Conservation (phyloP, 2,888 invertebrate species). For the Chaetogeoica ovagalla region DNA sequence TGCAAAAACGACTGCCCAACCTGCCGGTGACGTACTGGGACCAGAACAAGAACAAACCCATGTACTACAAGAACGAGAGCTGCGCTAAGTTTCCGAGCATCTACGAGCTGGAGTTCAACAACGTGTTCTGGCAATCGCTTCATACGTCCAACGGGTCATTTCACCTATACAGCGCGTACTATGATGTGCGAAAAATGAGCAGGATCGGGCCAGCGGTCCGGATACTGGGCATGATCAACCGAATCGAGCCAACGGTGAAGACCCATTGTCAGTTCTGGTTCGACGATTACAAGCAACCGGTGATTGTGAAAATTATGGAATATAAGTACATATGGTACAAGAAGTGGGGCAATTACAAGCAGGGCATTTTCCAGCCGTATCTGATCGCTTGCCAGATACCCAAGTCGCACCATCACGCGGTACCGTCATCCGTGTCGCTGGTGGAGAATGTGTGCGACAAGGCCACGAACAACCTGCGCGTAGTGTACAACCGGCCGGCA, state of each 20-base stretch:
- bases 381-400: conserved; percentile 87
- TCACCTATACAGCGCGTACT: conserved; percentile 81
- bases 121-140: conserved; percentile 89
- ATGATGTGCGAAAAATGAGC: conserved; percentile 78
- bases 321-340: conserved; percentile 94
- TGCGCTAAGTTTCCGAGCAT: conserved; percentile 86
- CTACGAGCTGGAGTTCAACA: conserved; percentile 89
- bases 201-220: conserved; percentile 81
- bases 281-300: conserved; percentile 79
- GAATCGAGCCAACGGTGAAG: conserved; percentile 79
- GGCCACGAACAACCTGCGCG: conserved; percentile 80
- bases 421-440: conserved; percentile 82
- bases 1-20: conserved; percentile 78
- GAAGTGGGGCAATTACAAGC: conserved; percentile 92
- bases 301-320: conserved; percentile 78
- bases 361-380: conserved; percentile 88
- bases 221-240: conserved; percentile 85
- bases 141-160: conserved; percentile 83
- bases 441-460: conserved; percentile 84
- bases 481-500: conserved; percentile 76
- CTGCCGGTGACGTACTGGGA: conserved; percentile 85
- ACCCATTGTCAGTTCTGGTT: conserved; percentile 91
- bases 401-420: conserved; percentile 68
- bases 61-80: conserved; percentile 68
- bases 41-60: conserved; percentile 75